Conservation (phyloP, 2,888 invertebrate genomes). For the Euspilapteryx auroguttella region DNA sequence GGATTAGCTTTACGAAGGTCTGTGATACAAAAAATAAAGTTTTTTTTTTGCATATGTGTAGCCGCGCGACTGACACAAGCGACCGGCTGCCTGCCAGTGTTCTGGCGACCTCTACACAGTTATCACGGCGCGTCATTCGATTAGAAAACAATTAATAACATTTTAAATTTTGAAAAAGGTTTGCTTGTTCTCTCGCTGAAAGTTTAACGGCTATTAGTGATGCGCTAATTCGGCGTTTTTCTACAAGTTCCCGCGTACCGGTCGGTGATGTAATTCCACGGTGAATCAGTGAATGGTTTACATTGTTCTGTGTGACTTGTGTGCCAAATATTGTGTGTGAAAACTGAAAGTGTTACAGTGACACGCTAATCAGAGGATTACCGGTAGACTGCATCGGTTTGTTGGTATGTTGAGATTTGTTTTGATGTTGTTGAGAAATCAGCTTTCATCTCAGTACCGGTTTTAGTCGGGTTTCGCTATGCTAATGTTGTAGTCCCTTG, state of each 20-base stretch:
- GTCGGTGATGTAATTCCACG: conserved; percentile 42
- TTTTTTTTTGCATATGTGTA: conserved; percentile 48
- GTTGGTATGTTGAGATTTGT: conserved; percentile 24
- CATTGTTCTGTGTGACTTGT: conserved; percentile 21
- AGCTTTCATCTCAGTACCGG: too few species aligned
- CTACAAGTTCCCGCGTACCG: conserved; percentile 27
- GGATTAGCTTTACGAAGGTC: conserved; percentile 18
- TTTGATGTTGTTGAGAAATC: too few species aligned
- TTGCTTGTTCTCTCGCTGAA: too few species aligned
- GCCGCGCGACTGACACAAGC: conserved; percentile 37
- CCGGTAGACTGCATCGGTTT: conserved; percentile 15
- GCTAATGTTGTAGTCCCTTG: too few species aligned
- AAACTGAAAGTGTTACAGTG: conserved; percentile 36
- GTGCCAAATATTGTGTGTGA: conserved; percentile 27
- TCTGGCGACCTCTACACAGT: conserved; percentile 39
- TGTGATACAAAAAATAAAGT: too few species aligned
- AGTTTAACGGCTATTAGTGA: too few species aligned
- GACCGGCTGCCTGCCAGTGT: conserved; percentile 43
- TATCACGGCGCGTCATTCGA: conserved; percentile 36
- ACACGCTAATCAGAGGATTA: conserved; percentile 16
- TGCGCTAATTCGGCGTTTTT: conserved; percentile 2
- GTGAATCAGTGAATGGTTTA: conserved; percentile 26
- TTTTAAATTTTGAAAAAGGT: conserved; percentile 18
- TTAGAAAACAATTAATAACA: conserved; percentile 19
- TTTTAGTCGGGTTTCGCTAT: too few species aligned